A percentile compares a stretch with the other conserved stretches of the same genome.
phyloP scores from a whole-genome alignment of 2,888 invertebrate species.

The Encarsia formosa region DNA sequence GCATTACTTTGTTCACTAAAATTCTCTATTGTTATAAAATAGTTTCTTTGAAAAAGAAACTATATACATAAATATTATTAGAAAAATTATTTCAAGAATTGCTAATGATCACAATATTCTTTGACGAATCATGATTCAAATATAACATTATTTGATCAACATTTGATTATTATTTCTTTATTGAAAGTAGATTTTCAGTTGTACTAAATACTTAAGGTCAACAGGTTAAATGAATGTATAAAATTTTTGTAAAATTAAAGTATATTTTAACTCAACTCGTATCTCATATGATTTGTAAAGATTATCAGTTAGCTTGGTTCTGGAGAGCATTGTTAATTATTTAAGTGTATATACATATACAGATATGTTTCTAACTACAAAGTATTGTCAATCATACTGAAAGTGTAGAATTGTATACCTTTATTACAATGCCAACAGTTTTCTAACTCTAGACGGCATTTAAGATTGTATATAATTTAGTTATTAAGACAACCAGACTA shows the following conservation, averaged over 20 bases:
- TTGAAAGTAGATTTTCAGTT: too few species aligned
- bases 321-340: conserved; percentile 26
- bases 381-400: conserved; percentile 25
- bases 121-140: too few species aligned
- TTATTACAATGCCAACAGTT: conserved; percentile 17
- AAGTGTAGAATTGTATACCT: conserved; percentile 24
- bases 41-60: too few species aligned
- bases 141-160: too few species aligned
- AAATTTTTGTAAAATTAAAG: conserved; percentile 13
- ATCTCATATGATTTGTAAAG: conserved; percentile 13
- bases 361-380: conserved; percentile 19
- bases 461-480: conserved; percentile 32
- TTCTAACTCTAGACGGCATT: conserved; percentile 15
- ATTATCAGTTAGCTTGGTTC: conserved; percentile 19
- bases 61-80: too few species aligned
- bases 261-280: conserved; percentile 15
- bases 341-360: conserved; percentile 27
- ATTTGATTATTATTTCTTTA: too few species aligned
- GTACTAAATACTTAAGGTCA: too few species aligned
- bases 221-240: conserved; percentile 15
- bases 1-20: conserved; percentile 9
- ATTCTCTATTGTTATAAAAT: too few species aligned
- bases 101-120: not conserved
- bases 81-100: too few species aligned
- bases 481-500: conserved; percentile 24